Evolutionary conservation across 2,797 vertebrate species (phyloP).

Genomic region (Rhinella marina): DNA sequence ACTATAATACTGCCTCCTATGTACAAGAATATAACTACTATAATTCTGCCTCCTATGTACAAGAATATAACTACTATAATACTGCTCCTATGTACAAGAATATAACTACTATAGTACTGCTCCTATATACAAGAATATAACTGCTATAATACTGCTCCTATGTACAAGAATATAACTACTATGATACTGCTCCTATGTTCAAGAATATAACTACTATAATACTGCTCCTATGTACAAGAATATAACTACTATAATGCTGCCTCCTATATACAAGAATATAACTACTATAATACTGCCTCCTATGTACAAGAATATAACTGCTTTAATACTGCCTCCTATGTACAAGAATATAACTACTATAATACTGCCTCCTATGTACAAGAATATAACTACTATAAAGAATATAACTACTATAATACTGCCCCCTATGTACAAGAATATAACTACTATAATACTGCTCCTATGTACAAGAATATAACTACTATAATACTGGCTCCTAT

Average conservation of each 20-base stretch:
- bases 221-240: neutral
- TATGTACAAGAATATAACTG: no score
- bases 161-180: neutral
- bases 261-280: no score
- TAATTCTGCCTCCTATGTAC: neutral
- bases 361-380: no score
- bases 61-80: neutral
- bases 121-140: neutral
- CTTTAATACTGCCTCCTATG: no score
- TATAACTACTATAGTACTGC: neutral
- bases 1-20: conserved; percentile 5
- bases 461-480: neutral
- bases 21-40: neutral
- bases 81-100: no score
- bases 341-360: no score
- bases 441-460: neutral
- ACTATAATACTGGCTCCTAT: neutral
- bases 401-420: neutral
- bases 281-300: no score
- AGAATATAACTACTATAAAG: neutral
- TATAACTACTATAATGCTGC: no score
- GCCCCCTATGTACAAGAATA: neutral
- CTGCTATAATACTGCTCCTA: neutral
- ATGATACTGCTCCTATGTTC: no score
- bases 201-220: neutral